A percentile compares a stretch with the other conserved stretches of the same genome.
phyloP scores from a whole-genome alignment of 2,888 invertebrate species.

The Sylvicola fuscatus region DNA sequence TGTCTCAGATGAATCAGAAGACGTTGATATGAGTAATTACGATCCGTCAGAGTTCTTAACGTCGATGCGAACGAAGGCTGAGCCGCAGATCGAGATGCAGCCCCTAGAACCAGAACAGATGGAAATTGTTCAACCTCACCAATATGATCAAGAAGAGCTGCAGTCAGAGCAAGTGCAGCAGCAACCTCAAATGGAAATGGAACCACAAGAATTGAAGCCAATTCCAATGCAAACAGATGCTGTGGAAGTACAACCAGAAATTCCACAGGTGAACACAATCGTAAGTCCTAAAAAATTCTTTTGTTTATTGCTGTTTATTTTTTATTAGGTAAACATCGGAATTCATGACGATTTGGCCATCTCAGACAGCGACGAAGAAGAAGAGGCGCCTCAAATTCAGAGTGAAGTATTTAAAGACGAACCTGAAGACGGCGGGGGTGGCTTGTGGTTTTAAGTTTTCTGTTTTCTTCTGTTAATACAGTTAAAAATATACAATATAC shows the following conservation, averaged over 20 bases:
- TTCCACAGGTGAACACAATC: conserved; percentile 1
- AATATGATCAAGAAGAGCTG: too few species aligned
- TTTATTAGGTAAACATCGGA: conserved; percentile 16
- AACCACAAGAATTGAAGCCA: conserved; percentile 11
- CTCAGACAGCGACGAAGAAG: conserved; percentile 56
- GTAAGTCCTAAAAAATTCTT: neutral
- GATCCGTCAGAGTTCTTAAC: conserved; percentile 68
- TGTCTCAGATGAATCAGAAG: conserved; percentile 42
- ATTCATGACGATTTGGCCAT: conserved; percentile 57
- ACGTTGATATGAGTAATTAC: conserved; percentile 54
- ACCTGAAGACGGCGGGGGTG: conserved; percentile 8
- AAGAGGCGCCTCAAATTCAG: conserved; percentile 14
- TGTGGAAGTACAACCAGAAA: conserved; percentile 1
- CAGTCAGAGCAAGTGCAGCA: too few species aligned
- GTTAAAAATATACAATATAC: too few species aligned
- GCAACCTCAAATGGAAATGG: neutral
- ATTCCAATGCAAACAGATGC: conserved; percentile 2
- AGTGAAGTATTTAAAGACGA: conserved; percentile 8
- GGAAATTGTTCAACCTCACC: too few species aligned
- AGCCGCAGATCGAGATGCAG: neutral
- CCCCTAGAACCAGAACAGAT: too few species aligned
- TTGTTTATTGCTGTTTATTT: neutral
- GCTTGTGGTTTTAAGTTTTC: conserved; percentile 9
- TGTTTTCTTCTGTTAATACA: too few species aligned
- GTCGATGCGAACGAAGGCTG: conserved; percentile 29